Base-by-base conservation (phyloP, 2,113 vertebrate genomes). In the Corydoras sp. region DNA sequence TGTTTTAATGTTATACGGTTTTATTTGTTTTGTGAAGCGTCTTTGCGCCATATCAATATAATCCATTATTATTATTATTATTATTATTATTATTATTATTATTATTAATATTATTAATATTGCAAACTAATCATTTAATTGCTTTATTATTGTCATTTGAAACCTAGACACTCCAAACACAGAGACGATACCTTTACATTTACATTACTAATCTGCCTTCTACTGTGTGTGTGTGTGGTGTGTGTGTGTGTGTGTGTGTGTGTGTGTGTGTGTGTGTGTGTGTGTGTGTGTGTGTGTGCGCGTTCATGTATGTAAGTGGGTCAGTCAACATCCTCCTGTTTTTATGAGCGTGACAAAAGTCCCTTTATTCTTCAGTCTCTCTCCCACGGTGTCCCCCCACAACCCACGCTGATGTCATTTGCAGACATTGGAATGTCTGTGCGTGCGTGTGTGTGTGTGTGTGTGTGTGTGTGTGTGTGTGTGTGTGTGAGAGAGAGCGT, bases 331-430 rank as follows among this genome's bases (percentile, higher is more conserved):
- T 68, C 49, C 65, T 55, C 50, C 61, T 79, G 71, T 68, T 86
- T 87, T 87, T 84, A 81, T 82, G 82, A 83, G 86, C 82, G 79
- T 78, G 81, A 69, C 67, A 69, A 69, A 68, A 69, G 69, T 53
- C 60, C 56, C 69, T 49, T 48, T 69, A 69, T 69, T 59, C 55
- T 30, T 66, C 68, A 48, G 60, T 79, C 68, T 61, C 43, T 30
- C 69, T 62, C 62, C 56, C 55, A 67, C 29, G 51, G 63, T 62
- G 61, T 85, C 82, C 82, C 48, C 53, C 65, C 35, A 62, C 30
- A 68, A 18, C 55, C 62, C 11, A 12, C 50, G 73, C 51, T 79
- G 67, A 83, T 81, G 68, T 69, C 68, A 59, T 81, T 78, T 63
- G 53, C 81, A 82, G 78, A 76, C 60, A n/a, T 53, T 11, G 35